A percentile compares a stretch with the other conserved stretches of the same genome.
Evolutionary conservation across 2,797 vertebrate genomes (phyloP).

Genomic region (Pempheris klunzingeri): DNA sequence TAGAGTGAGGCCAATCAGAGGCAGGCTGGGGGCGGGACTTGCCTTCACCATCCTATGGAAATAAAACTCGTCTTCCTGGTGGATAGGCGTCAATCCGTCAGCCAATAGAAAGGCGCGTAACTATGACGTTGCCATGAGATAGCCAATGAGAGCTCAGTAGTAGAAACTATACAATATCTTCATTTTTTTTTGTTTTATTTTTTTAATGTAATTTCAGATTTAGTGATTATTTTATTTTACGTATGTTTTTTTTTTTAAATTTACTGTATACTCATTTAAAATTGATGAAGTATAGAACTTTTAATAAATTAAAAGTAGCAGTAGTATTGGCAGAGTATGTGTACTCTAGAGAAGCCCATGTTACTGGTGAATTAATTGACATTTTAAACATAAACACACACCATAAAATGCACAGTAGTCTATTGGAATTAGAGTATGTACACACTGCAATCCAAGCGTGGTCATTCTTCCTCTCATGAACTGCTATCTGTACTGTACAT

Average conservation of each 20-base stretch:
- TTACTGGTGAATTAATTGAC: neutral
- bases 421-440: neutral
- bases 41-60: no score
- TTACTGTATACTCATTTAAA: neutral
- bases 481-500: neutral
- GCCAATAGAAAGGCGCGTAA: slow-evolving; percentile 58
- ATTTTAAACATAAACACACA: neutral
- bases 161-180: no score
- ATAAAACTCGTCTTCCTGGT: no score
- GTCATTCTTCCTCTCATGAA: neutral
- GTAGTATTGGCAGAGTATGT: neutral
- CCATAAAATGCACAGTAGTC: neutral
- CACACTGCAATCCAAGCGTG: neutral
- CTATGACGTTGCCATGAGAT: neutral
- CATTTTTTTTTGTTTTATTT: accelerated
- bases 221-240: neutral
- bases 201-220: neutral
- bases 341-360: neutral
- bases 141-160: slow-evolving; percentile 66
- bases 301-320: no score
- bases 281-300: no score
- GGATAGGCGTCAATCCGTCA: slow-evolving; percentile 31
- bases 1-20: no score
- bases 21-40: no score
- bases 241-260: neutral